Evolutionary conservation across 2,888 invertebrate species (phyloP), one percentile per base, ranked within the genome.

Genomic region (Subacronicta megacephala): DNA sequence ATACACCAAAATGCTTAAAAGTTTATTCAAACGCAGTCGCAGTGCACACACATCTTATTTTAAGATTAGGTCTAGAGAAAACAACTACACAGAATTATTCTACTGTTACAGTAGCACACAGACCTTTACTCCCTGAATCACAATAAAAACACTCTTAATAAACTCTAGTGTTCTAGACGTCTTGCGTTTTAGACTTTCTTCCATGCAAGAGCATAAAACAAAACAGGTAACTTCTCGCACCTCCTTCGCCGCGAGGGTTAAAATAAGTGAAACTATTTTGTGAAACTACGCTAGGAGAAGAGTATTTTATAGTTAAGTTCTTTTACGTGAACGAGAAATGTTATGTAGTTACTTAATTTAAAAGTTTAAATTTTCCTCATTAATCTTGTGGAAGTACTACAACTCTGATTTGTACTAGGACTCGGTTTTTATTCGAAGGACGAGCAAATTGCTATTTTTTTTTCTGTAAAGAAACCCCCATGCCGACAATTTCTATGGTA

Each of bases 261-360:
- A 61, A 55, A 47, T 38, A 54, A 43, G 18, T n/a, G 31, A 44
- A 57, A 65, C 47, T 56, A 36, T 57, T 29, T 42, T n/a, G n/a
- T 16, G 17, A 43, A 65, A 61, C 36, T 49, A 35, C 41, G 15
- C 49, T 9, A 13, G 29, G 40, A 23, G 44, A 6, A 20, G 44
- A 35, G 50, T 57, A 61, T 61, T 47, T 65, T 44, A 44, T 15
- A 65, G 36, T 56, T 56, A 26, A n/a, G n/a, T n/a, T n/a, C 35
- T 40, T 29, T 47, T 1, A 49, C 42, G 43, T 64, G 54, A 41
- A 64, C 41, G n/a, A n/a, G n/a, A 46, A 31, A 55, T 47, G 37
- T 38, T 50, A 45, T 50, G n/a, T 29, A 63, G 29, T 63, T 62
- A 35, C 54, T 58, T 63, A 54, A 67, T 67, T 59, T 59, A 67